Percentiles rank a stretch among this genome's conserved stretches.
These are phyloP conservation scores for Mimas tiliae DNA, from an alignment of 2,888 invertebrate species.

Conservation along the genomic window DNA sequence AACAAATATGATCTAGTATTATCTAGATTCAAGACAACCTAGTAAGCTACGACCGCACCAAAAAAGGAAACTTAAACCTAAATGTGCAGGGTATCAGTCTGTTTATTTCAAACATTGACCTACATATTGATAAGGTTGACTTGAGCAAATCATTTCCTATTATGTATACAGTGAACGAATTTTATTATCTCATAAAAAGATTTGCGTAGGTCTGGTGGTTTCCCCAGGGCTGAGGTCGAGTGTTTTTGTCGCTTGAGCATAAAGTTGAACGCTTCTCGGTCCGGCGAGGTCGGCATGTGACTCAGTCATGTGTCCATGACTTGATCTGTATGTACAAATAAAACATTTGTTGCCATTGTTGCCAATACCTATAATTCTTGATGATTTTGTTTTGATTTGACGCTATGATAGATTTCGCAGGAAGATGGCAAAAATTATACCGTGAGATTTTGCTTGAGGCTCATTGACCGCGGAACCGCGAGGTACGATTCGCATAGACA, in stretches of 20 bases:
- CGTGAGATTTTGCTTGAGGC: too few relatives aligned
- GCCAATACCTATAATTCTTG: not conserved
- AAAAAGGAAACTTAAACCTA: not conserved
- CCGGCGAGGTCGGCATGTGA: slow-evolving; percentile 40
- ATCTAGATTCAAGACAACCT: not conserved
- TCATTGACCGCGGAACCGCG: too few relatives aligned
- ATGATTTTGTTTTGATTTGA: not conserved
- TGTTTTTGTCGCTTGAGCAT: slow-evolving; percentile 27
- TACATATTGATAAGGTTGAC: not conserved
- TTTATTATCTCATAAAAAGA: slow-evolving; percentile 20
- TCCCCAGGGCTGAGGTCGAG: slow-evolving; percentile 23
- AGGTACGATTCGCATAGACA: too few relatives aligned
- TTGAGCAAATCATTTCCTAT: slow-evolving; percentile 12
- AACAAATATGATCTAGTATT: not conserved
- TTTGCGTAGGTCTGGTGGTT: slow-evolving; percentile 20
- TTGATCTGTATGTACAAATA: slow-evolving; percentile 11
- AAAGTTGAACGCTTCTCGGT: slow-evolving; percentile 35
- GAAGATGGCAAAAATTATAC: too few relatives aligned
- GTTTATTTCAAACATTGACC: slow-evolving; percentile 26
- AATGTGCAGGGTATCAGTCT: not conserved
- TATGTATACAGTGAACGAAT: not conserved
- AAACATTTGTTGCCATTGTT: not conserved
- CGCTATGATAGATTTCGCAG: too few relatives aligned
- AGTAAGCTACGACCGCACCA: not conserved
- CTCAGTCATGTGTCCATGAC: not conserved